These are phyloP conservation scores for Nothobranchius furzeri DNA, from an alignment of 2,113 vertebrate genomes.

Conservation along the genomic window DNA sequence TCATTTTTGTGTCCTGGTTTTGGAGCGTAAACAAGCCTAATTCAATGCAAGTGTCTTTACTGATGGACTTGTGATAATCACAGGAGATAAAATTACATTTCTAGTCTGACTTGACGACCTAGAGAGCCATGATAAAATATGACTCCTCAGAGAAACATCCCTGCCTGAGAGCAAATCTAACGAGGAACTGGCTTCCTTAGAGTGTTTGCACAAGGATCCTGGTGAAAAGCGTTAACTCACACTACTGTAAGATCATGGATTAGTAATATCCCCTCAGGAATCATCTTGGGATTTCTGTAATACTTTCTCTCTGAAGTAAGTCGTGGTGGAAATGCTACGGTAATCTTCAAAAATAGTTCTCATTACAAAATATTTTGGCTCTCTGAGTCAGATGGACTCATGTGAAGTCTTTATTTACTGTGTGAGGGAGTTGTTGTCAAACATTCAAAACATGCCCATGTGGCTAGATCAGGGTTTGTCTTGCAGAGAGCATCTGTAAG, in stretches of 20 bases:
- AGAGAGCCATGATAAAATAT: constrained; percentile 18
- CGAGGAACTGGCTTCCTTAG: constrained; percentile 36
- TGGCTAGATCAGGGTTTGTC: constrained; percentile 31
- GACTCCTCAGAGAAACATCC: constrained; percentile 12
- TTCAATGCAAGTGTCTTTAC: constrained; percentile 29
- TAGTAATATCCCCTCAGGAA: constrained; percentile 59
- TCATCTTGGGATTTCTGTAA: constrained; percentile 51
- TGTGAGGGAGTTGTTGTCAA: constrained; percentile 2
- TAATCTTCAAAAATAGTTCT: constrained; percentile 4
- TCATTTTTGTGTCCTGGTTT: constrained; percentile 48
- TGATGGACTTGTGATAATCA: constrained; percentile 19
- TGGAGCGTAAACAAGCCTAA: constrained; percentile 41
- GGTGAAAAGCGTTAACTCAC: constrained; percentile 49
- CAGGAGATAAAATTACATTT: constrained; percentile 29
- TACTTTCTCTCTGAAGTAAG: constrained; percentile 33
- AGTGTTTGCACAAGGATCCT: constrained; percentile 56
- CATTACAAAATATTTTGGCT: not conserved
- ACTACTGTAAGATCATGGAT: constrained; percentile 54
- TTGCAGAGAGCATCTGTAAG: constrained; percentile 24
- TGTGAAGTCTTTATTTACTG: not conserved
- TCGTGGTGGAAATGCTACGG: constrained; percentile 18
- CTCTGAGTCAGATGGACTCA: not conserved
- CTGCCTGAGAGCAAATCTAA: constrained; percentile 52
- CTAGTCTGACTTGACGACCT: constrained; percentile 4
- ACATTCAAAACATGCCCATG: not conserved